Evolutionary conservation across 1,140 invertebrate species (phyloP).

Genomic region (Drosophila azteca): DNA sequence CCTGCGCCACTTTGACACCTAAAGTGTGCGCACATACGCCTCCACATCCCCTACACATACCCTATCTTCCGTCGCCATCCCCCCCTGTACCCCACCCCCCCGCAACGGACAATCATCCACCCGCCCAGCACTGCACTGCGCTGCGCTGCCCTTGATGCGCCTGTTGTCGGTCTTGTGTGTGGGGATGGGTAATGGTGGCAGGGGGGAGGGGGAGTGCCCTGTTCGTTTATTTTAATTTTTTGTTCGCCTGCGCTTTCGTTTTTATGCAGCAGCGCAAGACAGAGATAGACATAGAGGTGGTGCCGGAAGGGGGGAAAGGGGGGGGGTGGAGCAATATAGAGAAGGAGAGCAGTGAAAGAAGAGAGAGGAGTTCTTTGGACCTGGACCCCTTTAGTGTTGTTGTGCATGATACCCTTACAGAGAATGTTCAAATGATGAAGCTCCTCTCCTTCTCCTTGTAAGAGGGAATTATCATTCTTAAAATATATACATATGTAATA

Average conservation of each 20-base stretch:
- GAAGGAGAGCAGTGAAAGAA: neutral
- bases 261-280: conserved; percentile 24
- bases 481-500: no score
- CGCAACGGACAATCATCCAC: neutral
- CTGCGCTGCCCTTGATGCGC: conserved; percentile 53
- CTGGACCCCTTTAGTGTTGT: conserved; percentile 3
- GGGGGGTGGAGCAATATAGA: conserved; percentile 9
- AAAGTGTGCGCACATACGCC: conserved; percentile 78
- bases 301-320: neutral
- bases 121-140: neutral
- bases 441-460: no score
- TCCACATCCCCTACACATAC: conserved; percentile 16
- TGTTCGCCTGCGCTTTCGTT: conserved; percentile 68
- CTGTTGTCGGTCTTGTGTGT: neutral
- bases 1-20: conserved; percentile 69
- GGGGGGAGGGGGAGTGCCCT: conserved; percentile 37
- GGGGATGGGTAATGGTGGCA: neutral
- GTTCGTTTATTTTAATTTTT: conserved; percentile 80
- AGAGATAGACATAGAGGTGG: conserved; percentile 20
- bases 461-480: no score
- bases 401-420: no score
- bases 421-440: no score
- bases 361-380: conserved; percentile 3
- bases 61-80: neutral
- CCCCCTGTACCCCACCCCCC: neutral